These are phyloP conservation scores for Troilus luridus DNA, from an alignment of 2,888 invertebrate genomes.

Conservation along the genomic window DNA sequence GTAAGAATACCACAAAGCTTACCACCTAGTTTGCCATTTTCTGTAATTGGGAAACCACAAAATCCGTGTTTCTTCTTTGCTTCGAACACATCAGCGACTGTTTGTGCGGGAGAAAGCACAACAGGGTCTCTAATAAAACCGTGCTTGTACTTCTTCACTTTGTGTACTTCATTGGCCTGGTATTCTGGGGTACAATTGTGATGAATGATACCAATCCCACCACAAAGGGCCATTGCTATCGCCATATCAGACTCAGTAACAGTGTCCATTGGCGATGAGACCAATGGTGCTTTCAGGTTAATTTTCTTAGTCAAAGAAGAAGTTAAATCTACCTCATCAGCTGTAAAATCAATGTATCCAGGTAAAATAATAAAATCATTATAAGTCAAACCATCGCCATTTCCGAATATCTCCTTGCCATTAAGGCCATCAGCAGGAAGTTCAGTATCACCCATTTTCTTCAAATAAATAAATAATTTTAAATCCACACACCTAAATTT, in stretches of 20 bases:
- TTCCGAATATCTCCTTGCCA: conserved; percentile 83
- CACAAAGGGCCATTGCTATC: conserved; percentile 97
- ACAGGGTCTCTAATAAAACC: conserved; percentile 98
- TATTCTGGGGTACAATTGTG: conserved; percentile 95
- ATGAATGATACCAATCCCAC: conserved; percentile 97
- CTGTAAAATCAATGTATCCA: conserved; percentile 95
- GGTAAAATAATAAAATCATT: conserved; percentile 98
- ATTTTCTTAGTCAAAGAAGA: conserved; percentile 92
- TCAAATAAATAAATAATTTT: neutral
- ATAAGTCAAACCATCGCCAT: conserved; percentile 92
- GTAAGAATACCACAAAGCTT: conserved; percentile 96
- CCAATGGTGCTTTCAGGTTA: conserved; percentile 89
- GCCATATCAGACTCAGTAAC: conserved; percentile 99
- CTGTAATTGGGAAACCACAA: conserved; percentile 96
- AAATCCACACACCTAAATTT: neutral
- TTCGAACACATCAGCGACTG: conserved; percentile 89
- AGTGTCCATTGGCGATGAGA: conserved; percentile 99
- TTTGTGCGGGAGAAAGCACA: conserved; percentile 90
- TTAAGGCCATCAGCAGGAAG: conserved; percentile 84
- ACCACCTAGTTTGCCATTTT: conserved; percentile 93
- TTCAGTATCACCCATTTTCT: conserved; percentile 39
- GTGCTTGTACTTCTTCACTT: conserved; percentile 99
- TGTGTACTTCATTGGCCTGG: conserved; percentile 95
- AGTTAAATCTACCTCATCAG: conserved; percentile 92
- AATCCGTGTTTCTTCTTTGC: conserved; percentile 94